Evolutionary conservation across 2,113 vertebrate species (phyloP), one percentile per base, ranked within the genome.

Genomic region (Ameiurus melas): DNA sequence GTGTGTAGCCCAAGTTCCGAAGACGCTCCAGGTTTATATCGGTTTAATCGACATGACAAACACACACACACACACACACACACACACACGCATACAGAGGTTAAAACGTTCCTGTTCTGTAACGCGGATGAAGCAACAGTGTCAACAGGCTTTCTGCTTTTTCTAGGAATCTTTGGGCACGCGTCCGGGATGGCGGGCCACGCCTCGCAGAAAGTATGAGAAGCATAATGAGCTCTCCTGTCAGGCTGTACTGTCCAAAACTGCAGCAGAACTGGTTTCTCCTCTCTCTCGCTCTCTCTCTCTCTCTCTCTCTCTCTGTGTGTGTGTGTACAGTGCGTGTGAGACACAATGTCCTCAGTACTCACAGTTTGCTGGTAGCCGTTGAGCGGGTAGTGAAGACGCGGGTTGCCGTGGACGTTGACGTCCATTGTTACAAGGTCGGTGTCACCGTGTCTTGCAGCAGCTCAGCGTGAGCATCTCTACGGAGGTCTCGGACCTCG

Each of bases 231-330:
- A 91, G 87, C 71, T 25, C 36, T 68, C 89, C 86, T 89, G 70
- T 25, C 62, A 90, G 82, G 86, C 77, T 79, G 66, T 33, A 53
- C 89, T 90, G 30, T 86, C 66, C 93, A 91, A 89, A 90, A 93
- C 90, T 94, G 91, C 91, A 66, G 92, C 57, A 89, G 10, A 89
- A 96, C 94, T 90, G 89, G 95, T 95, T 91, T n/a, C 27, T 85
- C 3, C 66, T 60, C 43, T 36, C 83, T 14, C 25, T 84, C 85
- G 22, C 43, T 36, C 83, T 14, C 25, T 84, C 85, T 25, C 66
- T 60, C 43, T 36, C 83, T 14, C 19, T 84, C 85, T 22, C 66
- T 60, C 43, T 36, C 77, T 9, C 25, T 84, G 83, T 77, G 73
- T 84, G 90, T 90, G 83, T 36, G 39, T 92, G 83, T 78, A 47